Evolutionary conservation across 2,888 invertebrate genomes (phyloP).

Genomic region (Leucania comma): DNA sequence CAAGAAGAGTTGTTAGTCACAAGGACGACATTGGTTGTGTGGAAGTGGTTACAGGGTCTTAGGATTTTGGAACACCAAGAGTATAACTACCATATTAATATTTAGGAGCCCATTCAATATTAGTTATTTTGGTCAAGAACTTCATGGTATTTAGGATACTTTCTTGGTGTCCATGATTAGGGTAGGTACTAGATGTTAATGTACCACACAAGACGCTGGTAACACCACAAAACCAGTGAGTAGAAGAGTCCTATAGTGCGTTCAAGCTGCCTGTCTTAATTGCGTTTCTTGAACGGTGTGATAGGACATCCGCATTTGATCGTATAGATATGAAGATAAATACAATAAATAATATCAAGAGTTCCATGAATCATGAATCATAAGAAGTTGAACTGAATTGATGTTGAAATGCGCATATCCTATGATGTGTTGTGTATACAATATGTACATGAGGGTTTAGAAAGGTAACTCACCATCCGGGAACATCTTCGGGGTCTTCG

Average conservation of each 20-base stretch:
- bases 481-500: conserved; percentile 98
- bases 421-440: conserved; percentile 57
- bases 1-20: conserved; percentile 89
- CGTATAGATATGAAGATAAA: conserved; percentile 29
- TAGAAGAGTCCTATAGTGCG: conserved; percentile 76
- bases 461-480: conserved; percentile 95
- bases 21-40: conserved; percentile 83
- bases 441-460: conserved; percentile 54
- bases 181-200: conserved; percentile 77
- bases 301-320: conserved; percentile 72
- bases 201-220: conserved; percentile 74
- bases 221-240: conserved; percentile 81
- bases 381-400: conserved; percentile 28
- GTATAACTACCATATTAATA: conserved; percentile 40
- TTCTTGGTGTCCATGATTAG: conserved; percentile 66
- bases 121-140: conserved; percentile 40
- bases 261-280: conserved; percentile 79
- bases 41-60: conserved; percentile 79
- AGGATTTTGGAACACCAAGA: conserved; percentile 67
- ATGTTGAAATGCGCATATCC: conserved; percentile 60
- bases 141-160: conserved; percentile 30
- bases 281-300: conserved; percentile 79
- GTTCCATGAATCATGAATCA: conserved; percentile 20
- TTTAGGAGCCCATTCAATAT: conserved; percentile 41
- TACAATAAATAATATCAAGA: conserved; percentile 32